Evolutionary conservation across 2,113 vertebrate genomes (phyloP).

Genomic region (Pachyramphus minor): DNA sequence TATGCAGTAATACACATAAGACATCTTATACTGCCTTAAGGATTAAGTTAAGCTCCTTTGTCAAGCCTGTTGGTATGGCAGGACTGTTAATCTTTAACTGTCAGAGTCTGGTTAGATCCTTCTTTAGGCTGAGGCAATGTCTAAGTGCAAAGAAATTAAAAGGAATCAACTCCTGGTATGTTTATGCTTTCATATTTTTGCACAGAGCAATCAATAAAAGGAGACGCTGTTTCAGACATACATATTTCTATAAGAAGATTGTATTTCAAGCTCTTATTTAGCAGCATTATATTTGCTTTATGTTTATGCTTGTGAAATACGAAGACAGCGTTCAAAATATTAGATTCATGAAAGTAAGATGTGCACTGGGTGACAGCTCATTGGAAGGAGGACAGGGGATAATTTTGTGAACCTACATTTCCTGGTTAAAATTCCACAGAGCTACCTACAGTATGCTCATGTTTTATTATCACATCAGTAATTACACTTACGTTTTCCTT

Average conservation of each 20-base stretch:
- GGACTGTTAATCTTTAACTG: conserved; percentile 56
- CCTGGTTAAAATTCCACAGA: conserved; percentile 58
- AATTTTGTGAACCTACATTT: conserved; percentile 26
- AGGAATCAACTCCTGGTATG: neutral
- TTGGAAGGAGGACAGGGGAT: conserved; percentile 24
- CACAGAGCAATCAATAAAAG: conserved; percentile 39
- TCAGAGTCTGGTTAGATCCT: conserved; percentile 39
- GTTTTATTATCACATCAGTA: conserved; percentile 38
- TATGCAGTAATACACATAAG: conserved; percentile 22
- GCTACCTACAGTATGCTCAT: neutral
- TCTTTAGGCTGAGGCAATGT: conserved; percentile 34
- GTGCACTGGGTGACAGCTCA: conserved; percentile 10
- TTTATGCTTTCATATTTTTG: conserved; percentile 54
- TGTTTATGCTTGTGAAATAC: conserved; percentile 49
- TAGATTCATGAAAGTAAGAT: conserved; percentile 51
- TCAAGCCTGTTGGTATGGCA: conserved; percentile 37
- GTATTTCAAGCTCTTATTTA: neutral
- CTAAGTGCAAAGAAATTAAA: conserved; percentile 60
- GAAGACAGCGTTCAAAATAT: conserved; percentile 18
- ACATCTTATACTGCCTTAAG: conserved; percentile 44
- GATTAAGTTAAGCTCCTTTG: conserved; percentile 63
- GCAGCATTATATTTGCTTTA: conserved; percentile 37
- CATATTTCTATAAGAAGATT: conserved; percentile 16
- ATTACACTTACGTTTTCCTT: conserved; percentile 61
- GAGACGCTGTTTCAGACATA: neutral